Evolutionary conservation across 2,113 vertebrate genomes (phyloP).

Genomic region (Paramisgurnus dabryanus): DNA sequence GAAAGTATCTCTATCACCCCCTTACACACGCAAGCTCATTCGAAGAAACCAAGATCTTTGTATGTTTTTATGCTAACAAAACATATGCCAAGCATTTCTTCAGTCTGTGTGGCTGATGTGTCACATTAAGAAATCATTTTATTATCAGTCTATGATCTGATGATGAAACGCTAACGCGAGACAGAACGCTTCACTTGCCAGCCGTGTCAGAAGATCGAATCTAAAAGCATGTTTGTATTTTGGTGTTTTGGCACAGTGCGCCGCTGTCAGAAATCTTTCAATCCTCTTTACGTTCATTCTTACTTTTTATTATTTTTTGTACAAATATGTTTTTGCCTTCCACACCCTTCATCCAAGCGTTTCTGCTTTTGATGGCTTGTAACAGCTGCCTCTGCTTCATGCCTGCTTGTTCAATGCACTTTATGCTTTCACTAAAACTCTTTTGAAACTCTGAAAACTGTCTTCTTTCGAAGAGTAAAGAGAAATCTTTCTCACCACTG

Average conservation of each 20-base stretch:
- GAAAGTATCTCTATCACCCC: no score
- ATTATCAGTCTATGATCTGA: conserved; percentile 6
- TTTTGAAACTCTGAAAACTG: conserved; percentile 9
- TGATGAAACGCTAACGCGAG: conserved; percentile 21
- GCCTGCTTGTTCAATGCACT: conserved; percentile 64
- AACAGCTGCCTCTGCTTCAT: conserved; percentile 68
- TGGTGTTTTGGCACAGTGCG: conserved; percentile 20
- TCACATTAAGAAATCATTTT: conserved; percentile 16
- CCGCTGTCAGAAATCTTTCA: conserved; percentile 64
- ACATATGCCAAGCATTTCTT: background rate
- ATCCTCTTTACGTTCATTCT: conserved; percentile 51
- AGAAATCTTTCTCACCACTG: background rate
- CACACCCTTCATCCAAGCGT: conserved; percentile 62
- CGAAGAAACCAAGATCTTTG: no score
- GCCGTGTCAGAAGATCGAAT: conserved; percentile 16
- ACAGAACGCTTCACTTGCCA: background rate
- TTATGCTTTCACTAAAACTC: conserved; percentile 41
- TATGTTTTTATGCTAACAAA: background rate
- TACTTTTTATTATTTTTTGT: conserved; percentile 13
- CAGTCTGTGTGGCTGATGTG: background rate
- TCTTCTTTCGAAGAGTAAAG: conserved; percentile 4
- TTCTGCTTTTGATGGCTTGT: conserved; percentile 70
- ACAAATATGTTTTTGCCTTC: conserved; percentile 61
- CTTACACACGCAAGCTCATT: no score
- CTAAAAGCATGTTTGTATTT: conserved; percentile 19